Evolutionary conservation across 2,113 vertebrate species (phyloP), one percentile per base, ranked within the genome.

Genomic region (Murina feae): DNA sequence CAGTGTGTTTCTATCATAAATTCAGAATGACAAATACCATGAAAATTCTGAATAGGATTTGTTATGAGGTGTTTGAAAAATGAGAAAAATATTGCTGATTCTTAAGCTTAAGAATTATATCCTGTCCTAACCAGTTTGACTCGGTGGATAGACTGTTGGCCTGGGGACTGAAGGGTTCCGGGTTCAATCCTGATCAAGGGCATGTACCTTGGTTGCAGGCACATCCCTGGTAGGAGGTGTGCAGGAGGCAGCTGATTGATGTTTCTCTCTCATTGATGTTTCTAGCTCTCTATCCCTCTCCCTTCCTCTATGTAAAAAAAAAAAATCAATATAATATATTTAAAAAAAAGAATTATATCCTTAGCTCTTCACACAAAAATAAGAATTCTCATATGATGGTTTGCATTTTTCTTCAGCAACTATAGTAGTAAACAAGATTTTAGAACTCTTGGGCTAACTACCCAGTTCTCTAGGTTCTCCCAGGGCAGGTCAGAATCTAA

Each of bases 41-140:
- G 28, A 90, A 91, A 82, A 74, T 92, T 75, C 81, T 81, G 32
- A 71, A 72, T 92, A 35, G 35, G 35, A 86, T 90, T 92, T 90
- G 32, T 55, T 79, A 83, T 60, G 55, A 66, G 90, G 63, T 53
- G 7, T 53, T 85, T 74, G 51, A 82, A 82, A 35, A 92, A 44
- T 66, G 51, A 78, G 53, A 75, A 80, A 87, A 69, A n/a, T 65
- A 51, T 42, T n/a, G 12, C 55, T 75, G 16, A 69, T 69, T 84
- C 51, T 69, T 66, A 84, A 91, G 49, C 37, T 51, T 63, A 47
- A 85, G 10, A 42, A 44, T 63, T 85, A 51, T 44, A 60, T 23
- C 82, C n/a, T 76, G n/a, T n/a, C n/a, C n/a, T n/a, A n/a, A n/a
- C n/a, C n/a, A n/a, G n/a, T n/a, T n/a, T n/a, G n/a, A n/a, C n/a